These are phyloP conservation scores for Eleginops maclovinus DNA, from an alignment of 2,113 vertebrate genomes.

Conservation along the genomic window DNA sequence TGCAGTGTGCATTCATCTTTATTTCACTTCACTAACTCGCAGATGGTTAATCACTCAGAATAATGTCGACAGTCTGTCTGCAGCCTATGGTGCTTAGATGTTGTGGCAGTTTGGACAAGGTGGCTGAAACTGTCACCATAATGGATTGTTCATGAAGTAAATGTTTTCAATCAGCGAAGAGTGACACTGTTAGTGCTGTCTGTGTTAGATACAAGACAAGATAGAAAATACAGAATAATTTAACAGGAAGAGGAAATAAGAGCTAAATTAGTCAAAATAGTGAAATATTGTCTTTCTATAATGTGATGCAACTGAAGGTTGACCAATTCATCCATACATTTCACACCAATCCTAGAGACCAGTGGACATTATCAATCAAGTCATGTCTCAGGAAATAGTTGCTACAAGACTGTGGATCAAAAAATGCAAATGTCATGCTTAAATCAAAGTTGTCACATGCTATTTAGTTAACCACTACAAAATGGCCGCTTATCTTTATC, in stretches of 20 bases:
- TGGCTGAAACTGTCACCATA: conserved; percentile 10
- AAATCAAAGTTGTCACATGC: neutral
- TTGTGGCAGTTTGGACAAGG: neutral
- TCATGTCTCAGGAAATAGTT: neutral
- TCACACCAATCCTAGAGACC: neutral
- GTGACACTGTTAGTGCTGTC: conserved; percentile 7
- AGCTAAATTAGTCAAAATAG: neutral
- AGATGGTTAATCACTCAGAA: conserved; percentile 9
- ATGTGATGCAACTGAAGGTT: conserved; percentile 9
- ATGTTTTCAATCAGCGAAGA: conserved; percentile 12
- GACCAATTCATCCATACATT: conserved; percentile 11
- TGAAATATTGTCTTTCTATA: conserved; percentile 1
- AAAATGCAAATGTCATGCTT: conserved; percentile 1
- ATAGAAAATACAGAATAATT: too few species aligned
- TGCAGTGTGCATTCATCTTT: neutral
- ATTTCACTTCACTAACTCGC: neutral
- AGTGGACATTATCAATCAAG: conserved; percentile 15
- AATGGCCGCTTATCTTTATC: conserved; percentile 28
- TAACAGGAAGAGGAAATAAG: conserved; percentile 3
- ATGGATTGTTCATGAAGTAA: neutral
- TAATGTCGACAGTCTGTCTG: neutral
- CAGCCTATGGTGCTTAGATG: neutral
- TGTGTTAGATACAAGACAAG: neutral
- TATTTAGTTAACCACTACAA: conserved; percentile 29
- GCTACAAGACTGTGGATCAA: neutral